phyloP scores from a whole-genome alignment of 2,888 invertebrate genomes.

The Beris morrisii region DNA sequence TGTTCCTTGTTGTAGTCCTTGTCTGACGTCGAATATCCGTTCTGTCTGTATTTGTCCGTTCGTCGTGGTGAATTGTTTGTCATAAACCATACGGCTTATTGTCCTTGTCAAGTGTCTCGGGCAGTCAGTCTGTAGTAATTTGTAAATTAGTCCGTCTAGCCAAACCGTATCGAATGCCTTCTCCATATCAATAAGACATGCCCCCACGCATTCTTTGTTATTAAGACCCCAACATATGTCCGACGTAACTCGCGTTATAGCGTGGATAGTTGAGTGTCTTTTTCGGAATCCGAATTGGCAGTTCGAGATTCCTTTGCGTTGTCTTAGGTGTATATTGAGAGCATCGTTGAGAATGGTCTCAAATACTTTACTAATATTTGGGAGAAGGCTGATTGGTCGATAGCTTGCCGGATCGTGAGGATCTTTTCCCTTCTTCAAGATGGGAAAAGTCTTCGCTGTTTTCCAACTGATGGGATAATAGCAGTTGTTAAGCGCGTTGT shows the following conservation, averaged over 20 bases:
- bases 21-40: not conserved
- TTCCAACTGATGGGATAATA: slow-evolving; percentile 37
- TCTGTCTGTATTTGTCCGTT: not conserved
- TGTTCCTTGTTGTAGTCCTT: slow-evolving; percentile 19
- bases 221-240: no score
- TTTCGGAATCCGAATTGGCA: slow-evolving; percentile 42
- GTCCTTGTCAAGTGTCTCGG: slow-evolving; percentile 40
- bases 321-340: slow-evolving; percentile 25
- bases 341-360: slow-evolving; percentile 38
- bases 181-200: no score
- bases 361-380: slow-evolving; percentile 33
- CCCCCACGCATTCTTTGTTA: no score
- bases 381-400: not conserved
- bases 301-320: slow-evolving; percentile 40
- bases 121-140: slow-evolving; percentile 38
- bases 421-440: slow-evolving; percentile 40
- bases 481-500: not conserved
- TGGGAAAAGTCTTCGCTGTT: slow-evolving; percentile 40
- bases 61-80: not conserved
- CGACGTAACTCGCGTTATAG: no score
- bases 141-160: slow-evolving; percentile 40
- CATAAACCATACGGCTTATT: slow-evolving; percentile 22
- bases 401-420: slow-evolving; percentile 35
- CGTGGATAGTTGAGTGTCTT: no score
- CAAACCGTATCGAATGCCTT: no score